Base-by-base conservation (phyloP, 2,797 vertebrate species). In the Netta rufina region DNA sequence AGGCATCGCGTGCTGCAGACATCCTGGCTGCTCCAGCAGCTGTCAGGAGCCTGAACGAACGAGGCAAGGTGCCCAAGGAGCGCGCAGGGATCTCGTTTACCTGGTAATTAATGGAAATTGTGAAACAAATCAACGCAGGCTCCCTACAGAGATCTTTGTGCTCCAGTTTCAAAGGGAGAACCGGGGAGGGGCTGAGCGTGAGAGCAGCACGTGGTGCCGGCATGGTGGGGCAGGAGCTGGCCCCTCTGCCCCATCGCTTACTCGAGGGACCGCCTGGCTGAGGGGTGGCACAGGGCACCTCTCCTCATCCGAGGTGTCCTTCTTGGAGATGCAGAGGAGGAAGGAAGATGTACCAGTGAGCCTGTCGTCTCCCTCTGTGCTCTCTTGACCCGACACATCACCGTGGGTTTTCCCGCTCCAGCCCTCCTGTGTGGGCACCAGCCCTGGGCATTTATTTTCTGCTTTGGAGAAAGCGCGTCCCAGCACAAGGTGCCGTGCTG, bases 51-150 rank as follows among this genome's bases (percentile, higher is more conserved):
- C 75, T 3, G 3, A 84, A 45, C 75, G 79, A 78, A 87, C 38
- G 91, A 93, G 82, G 87, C 53, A 9, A 83, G 87, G 94, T 78
- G 89, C 94, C 93, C 93, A 21, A 87, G 70, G 76, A 96, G 91
- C 41, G 87, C 2, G 79, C 85, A 9, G 96, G 93, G 94, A 93
- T 87, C 95, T 95, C 91, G 72, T 94, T 96, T 95, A 96, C 92
- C 93, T 96, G 89, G 82, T 93, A 96, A 96, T 96, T 96, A 96
- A 96, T 93, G 95, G 89, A 93, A 94, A 94, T 92, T 5, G 66
- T 69, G 94, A 91, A 86, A 88, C 91, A 94, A 94, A 94, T 96
- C 91, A 92, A 77, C 84, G 71, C 75, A 11, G 0, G 64, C 65
- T 96, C 94, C 89, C 95, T 16, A 17, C 0, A 84, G 96, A 90